These are phyloP conservation scores for Riparia riparia DNA, from an alignment of 2,113 vertebrate species.

Conservation along the genomic window DNA sequence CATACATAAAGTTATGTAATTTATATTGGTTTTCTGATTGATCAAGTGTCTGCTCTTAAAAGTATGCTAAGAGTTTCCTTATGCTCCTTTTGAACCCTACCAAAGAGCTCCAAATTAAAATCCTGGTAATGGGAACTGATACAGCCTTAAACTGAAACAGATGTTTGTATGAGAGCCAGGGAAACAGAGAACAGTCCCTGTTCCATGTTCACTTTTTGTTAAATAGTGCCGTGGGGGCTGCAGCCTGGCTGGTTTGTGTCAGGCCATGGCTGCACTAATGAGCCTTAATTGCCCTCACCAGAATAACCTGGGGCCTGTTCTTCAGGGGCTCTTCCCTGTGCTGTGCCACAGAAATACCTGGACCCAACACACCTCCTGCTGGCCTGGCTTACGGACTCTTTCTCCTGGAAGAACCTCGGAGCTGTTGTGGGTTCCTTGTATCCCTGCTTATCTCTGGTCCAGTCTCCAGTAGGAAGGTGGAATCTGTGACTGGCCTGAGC, in stretches of 20 bases:
- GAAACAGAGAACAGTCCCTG: neutral
- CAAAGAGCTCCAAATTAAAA: neutral
- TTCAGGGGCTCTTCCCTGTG: neutral
- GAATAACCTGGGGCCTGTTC: too few species aligned
- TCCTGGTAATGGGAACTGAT: neutral
- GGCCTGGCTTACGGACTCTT: fast-evolving
- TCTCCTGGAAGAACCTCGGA: neutral
- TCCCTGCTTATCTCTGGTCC: neutral
- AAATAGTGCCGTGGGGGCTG: neutral
- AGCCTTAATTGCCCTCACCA: neutral
- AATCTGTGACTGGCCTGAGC: neutral
- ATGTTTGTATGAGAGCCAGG: neutral
- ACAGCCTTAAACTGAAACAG: conserved; percentile 23
- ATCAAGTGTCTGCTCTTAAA: neutral
- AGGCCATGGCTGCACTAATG: neutral
- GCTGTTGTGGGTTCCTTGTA: neutral
- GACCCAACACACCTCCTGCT: neutral
- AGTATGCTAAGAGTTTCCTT: neutral
- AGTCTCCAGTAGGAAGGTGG: neutral
- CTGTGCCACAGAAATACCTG: neutral
- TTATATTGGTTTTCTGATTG: neutral
- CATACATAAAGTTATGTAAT: neutral
- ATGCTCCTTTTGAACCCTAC: neutral
- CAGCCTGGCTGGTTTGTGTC: neutral
- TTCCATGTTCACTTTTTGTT: neutral